Base-by-base conservation (phyloP, 2,113 vertebrate species). In the Percopsis transmontana region DNA sequence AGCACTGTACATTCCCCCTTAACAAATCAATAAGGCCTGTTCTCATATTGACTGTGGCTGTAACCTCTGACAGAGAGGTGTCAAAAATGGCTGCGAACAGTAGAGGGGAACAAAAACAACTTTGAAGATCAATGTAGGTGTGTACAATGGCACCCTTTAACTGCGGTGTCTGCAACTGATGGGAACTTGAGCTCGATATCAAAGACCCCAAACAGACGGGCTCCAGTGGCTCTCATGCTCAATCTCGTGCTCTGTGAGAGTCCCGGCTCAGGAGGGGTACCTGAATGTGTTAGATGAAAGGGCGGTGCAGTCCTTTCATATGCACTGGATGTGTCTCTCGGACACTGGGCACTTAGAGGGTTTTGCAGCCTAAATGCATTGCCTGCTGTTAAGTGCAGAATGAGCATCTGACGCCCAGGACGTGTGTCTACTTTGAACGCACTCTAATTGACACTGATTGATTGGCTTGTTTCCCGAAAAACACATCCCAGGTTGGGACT, bases 381-480 rank as follows among this genome's bases (percentile, higher is more conserved):
- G 79, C 85, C 87, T 57, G 88, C 90, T 90, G 90, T 62, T 91
- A 80, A 83, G 85, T 84, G 86, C 71, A 70, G 64, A 70, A 62
- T 33, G 53, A 82, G 76, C 16, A 74, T 69, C 81, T 68, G 85
- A 75, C 81, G 87, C 85, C 47, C 87, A 87, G 90, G 88, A 89
- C 88, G 89, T 88, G 87, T 83, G 72, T 81, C 51, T 47, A 60
- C 88, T 91, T 90, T 87, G 81, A 91, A 80, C 67, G 14, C 62
- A 65, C 77, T 80, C 77, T 91, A 92, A 93, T 90, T 91, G 91
- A 92, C 90, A 85, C 79, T 82, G 91, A 92, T 92, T 90, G 92
- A 92, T 92, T 82, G 84, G 74, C 76, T 81, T 70, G 70, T 83
- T 90, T 87, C 69, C 66, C 56, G 8, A 2, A 11, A 83, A 88